Evolutionary conservation across 2,113 vertebrate genomes (phyloP), one percentile per base, ranked within the genome.

Genomic region (Phrynocephalus versicolor): DNA sequence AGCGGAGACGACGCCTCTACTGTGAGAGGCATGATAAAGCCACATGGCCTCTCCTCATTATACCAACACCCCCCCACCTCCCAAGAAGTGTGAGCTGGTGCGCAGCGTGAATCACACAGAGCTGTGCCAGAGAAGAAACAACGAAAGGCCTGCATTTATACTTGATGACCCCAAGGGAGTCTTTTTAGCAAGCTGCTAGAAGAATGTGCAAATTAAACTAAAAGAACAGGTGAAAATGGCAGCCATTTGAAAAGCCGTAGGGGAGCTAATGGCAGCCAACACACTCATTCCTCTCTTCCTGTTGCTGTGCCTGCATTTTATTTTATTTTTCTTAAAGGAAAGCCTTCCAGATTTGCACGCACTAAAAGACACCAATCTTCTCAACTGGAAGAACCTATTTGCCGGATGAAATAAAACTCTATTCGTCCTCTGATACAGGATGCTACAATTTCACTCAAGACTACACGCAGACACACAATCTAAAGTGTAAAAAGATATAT

Each of bases 171-270:
- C 65, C 33, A 86, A 57, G 73, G 3, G n/a, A 67, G 67, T 81
- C 67, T 10, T 83, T 85, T 14, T 67, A 82, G 88, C 23, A 86
- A 80, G 60, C 57, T 89, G 71, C 84, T 81, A 75, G 84, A 79
- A 89, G 81, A 89, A 92, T 86, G 41, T 55, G 64, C 71, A 90
- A 94, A 90, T 70, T 83, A 93, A 79, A 93, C 79, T 72, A 81
- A 83, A 69, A 16, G 70, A 83, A 83, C 79, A 73, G 72, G 80
- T 62, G 15, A 87, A 81, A 88, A 82, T 65, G 8, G 85, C 74
- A 90, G 89, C 89, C 84, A 89, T 85, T 74, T 93, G 86, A 90
- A 91, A 94, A 94, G 77, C 83, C 78, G 37, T 0, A 71, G 75
- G 82, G 41, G 79, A 94, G 60, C 87, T 88, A 87, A 89, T 0